Percentiles rank a stretch among this genome's conserved stretches.
These are phyloP conservation scores for Stictocephala bisonia DNA, from an alignment of 2,888 invertebrate species.

Conservation along the genomic window DNA sequence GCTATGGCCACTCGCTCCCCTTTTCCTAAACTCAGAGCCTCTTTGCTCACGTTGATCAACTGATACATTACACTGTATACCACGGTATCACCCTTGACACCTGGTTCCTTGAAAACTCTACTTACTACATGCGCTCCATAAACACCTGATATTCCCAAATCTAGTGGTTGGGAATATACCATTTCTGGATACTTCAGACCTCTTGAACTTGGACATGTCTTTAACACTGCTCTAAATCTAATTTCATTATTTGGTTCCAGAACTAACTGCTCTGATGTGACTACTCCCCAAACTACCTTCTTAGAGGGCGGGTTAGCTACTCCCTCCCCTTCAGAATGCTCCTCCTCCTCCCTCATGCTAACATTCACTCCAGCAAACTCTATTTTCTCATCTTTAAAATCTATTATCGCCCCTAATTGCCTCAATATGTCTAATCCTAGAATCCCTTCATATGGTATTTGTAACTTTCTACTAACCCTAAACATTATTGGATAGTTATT, in stretches of 20 bases:
- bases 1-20: constrained; percentile 28
- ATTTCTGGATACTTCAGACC: neutral
- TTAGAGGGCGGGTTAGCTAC: constrained; percentile 2
- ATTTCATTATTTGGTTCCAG: constrained; percentile 1
- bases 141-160: neutral
- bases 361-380: neutral
- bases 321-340: neutral
- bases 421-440: constrained; percentile 7
- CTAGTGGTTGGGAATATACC: constrained; percentile 3
- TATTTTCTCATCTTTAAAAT: neutral
- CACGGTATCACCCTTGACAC: neutral
- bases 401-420: neutral
- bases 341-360: neutral
- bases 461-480: neutral
- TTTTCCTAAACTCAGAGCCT: neutral
- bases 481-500: neutral
- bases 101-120: constrained; percentile 16
- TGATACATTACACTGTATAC: neutral
- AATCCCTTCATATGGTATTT: constrained; percentile 13
- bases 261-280: neutral
- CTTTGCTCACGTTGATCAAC: neutral
- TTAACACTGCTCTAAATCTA: constrained; percentile 4
- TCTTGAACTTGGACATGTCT: neutral
- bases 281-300: neutral
- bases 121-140: neutral